Conservation (phyloP, 2,113 vertebrate genomes). For the Sclerurus mexicanus region DNA sequence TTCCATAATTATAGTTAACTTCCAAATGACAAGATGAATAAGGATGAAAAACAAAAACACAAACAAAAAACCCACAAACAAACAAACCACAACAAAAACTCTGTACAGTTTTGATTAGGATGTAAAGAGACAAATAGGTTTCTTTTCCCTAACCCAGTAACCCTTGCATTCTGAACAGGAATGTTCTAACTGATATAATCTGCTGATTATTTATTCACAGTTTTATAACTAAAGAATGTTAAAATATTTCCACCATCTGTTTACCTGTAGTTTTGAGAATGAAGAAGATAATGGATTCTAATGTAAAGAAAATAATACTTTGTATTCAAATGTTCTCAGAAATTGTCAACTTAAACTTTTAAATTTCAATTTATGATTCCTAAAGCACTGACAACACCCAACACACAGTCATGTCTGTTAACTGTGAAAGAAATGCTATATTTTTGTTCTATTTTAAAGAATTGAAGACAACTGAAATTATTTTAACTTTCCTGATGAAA, state of each 20-base stretch:
- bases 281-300: neutral
- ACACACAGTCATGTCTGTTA: neutral
- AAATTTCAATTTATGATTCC: neutral
- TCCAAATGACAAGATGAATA: neutral
- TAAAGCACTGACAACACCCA: neutral
- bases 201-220: neutral
- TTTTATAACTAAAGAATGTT: neutral
- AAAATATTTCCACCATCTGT: neutral
- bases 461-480: neutral
- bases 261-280: neutral
- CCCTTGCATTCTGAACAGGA: neutral
- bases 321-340: neutral
- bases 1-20: neutral
- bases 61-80: too few relatives aligned
- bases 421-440: neutral
- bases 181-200: neutral
- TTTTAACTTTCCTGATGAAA: neutral
- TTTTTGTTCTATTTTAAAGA: neutral
- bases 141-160: neutral
- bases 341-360: neutral
- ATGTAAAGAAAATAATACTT: neutral
- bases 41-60: neutral
- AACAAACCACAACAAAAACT: too few relatives aligned
- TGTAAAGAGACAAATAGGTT: neutral
- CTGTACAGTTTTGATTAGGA: neutral